Percentiles rank a stretch among this genome's conserved stretches.
phyloP scores from a whole-genome alignment of 2,113 vertebrate genomes.

The Sterrhoptilus dennistouni region DNA sequence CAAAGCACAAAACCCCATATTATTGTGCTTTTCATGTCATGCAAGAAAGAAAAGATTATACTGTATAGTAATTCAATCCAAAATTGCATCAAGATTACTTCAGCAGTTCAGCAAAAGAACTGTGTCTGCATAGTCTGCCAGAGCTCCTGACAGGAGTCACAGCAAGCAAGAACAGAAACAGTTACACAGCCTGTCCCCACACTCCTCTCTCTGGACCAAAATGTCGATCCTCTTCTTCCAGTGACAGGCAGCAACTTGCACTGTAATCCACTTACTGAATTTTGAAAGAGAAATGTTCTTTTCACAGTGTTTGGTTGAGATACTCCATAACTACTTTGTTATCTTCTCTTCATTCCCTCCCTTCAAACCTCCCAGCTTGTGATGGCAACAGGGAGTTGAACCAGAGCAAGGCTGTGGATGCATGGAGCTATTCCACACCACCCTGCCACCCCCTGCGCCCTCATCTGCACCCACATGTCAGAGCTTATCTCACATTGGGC shows the following conservation, averaged over 20 bases:
- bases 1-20: background rate
- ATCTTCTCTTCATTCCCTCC: background rate
- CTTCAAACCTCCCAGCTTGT: background rate
- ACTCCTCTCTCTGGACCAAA: background rate
- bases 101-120: background rate
- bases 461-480: background rate
- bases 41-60: background rate
- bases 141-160: background rate
- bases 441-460: background rate
- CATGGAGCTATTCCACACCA: fast-evolving
- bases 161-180: background rate
- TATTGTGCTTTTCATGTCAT: background rate
- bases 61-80: background rate
- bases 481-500: background rate
- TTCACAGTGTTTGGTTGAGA: background rate
- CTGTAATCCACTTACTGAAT: background rate
- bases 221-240: fast-evolving
- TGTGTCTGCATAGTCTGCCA: background rate
- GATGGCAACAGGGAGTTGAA: background rate
- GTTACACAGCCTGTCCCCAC: background rate
- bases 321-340: background rate
- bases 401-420: background rate
- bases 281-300: background rate
- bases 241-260: background rate
- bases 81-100: background rate